These are phyloP conservation scores for Rhinopithecus roxellana DNA, from an alignment of 2,113 vertebrate genomes.

Conservation along the genomic window DNA sequence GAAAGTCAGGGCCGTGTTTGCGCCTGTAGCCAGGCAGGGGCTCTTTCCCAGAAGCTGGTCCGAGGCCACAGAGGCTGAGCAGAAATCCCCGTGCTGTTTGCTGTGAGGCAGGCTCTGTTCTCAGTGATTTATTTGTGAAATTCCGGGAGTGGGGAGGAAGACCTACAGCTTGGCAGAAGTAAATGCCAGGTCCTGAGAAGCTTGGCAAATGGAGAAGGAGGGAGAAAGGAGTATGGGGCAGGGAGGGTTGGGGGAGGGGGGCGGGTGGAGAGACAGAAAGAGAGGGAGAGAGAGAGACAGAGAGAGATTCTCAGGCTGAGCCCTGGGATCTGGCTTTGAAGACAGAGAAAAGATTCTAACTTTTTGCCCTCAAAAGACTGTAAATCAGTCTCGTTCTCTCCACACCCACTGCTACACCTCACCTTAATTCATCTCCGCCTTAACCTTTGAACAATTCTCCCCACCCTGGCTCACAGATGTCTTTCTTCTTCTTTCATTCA, in stretches of 20 bases:
- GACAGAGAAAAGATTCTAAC: neutral
- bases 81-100: neutral
- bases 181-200: neutral
- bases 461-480: neutral
- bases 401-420: neutral
- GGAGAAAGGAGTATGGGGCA: neutral
- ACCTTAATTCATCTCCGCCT: neutral
- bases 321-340: neutral
- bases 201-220: neutral
- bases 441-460: neutral
- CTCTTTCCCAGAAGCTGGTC: constrained; percentile 10
- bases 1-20: neutral
- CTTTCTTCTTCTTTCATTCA: neutral
- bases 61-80: constrained; percentile 29
- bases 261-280: too few species aligned
- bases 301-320: neutral
- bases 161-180: neutral
- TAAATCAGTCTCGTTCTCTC: neutral
- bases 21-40: neutral
- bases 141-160: neutral
- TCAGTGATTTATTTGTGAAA: neutral
- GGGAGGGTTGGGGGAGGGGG: neutral
- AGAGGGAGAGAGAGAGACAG: too few species aligned
- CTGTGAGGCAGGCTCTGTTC: neutral
- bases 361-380: neutral